A percentile compares a stretch with the other conserved stretches of the same genome.
These are phyloP conservation scores for Phylloscopus trochiloides DNA, from an alignment of 2,113 vertebrate genomes.

Conservation along the genomic window DNA sequence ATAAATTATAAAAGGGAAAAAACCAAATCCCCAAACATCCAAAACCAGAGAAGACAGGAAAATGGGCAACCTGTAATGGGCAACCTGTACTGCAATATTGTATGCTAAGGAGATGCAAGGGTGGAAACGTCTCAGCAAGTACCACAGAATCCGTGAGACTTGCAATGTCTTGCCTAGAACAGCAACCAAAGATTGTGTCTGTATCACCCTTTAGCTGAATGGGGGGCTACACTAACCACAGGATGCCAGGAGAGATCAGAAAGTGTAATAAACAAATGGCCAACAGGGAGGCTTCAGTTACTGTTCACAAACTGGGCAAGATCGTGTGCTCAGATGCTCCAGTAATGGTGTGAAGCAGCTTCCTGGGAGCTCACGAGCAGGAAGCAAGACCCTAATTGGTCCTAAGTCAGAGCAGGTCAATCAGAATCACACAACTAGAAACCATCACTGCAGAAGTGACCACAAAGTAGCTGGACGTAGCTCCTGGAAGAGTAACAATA, in stretches of 20 bases:
- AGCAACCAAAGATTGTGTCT: not conserved
- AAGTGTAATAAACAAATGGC: not conserved
- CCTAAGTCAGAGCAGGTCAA: not conserved
- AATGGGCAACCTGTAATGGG: not conserved
- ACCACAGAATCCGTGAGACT: not conserved
- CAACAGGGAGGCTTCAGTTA: not conserved
- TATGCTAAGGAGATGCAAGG: not conserved
- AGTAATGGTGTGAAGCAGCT: not conserved
- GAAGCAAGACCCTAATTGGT: not conserved
- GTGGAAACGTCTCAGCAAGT: not conserved
- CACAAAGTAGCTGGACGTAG: not conserved
- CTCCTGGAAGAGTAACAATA: not conserved
- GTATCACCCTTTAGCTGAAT: not conserved
- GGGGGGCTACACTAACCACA: not conserved
- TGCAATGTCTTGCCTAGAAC: not conserved
- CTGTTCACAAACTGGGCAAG: not conserved
- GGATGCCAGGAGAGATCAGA: not conserved
- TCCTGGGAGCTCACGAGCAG: not conserved
- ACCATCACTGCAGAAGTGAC: not conserved
- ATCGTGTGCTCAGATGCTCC: not conserved
- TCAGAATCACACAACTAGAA: not conserved
- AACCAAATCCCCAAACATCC: rapidly evolving
- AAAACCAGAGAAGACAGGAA: not conserved
- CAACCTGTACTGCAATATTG: not conserved
- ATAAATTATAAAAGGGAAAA: too few species aligned